These are phyloP conservation scores for Pachliopta kotzebuea DNA, from an alignment of 2,888 invertebrate genomes.

Conservation along the genomic window DNA sequence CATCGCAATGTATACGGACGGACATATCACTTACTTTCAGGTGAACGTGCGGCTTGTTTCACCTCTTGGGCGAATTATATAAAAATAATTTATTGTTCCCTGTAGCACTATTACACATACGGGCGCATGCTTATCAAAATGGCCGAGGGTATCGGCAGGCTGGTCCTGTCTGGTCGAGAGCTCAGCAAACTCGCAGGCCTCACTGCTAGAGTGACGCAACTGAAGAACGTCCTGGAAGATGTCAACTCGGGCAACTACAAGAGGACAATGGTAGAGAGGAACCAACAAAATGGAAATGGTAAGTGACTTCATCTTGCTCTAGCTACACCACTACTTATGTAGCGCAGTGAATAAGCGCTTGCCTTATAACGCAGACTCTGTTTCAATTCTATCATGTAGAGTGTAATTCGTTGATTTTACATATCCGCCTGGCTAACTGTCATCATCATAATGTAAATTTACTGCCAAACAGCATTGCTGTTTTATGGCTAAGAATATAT, in stretches of 20 bases:
- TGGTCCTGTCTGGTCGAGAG: constrained; percentile 97
- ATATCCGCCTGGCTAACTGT: too few relatives aligned
- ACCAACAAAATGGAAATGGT: constrained; percentile 47
- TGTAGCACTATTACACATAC: constrained; percentile 95
- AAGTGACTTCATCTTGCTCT: constrained; percentile 18
- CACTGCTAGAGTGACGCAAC: constrained; percentile 94
- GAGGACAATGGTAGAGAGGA: constrained; percentile 75
- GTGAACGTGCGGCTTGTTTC: neutral
- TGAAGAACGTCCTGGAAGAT: constrained; percentile 91
- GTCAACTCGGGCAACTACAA: constrained; percentile 88
- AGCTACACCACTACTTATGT: too few relatives aligned
- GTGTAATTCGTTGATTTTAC: too few relatives aligned
- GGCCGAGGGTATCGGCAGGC: constrained; percentile 97
- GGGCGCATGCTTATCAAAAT: constrained; percentile 97
- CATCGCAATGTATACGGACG: neutral
- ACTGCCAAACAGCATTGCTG: too few relatives aligned
- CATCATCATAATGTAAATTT: too few relatives aligned
- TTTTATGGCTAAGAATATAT: too few relatives aligned
- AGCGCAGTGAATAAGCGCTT: too few relatives aligned
- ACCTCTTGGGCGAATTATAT: neutral
- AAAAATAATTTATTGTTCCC: constrained; percentile 27
- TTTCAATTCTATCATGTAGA: too few relatives aligned
- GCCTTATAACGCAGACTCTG: too few relatives aligned
- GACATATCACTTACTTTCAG: too few relatives aligned
- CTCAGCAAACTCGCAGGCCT: constrained; percentile 96